Percentiles rank a stretch among this genome's conserved stretches.
phyloP scores from a whole-genome alignment of 64 coral and sea anemone genomes.

The Montipora foliosa region DNA sequence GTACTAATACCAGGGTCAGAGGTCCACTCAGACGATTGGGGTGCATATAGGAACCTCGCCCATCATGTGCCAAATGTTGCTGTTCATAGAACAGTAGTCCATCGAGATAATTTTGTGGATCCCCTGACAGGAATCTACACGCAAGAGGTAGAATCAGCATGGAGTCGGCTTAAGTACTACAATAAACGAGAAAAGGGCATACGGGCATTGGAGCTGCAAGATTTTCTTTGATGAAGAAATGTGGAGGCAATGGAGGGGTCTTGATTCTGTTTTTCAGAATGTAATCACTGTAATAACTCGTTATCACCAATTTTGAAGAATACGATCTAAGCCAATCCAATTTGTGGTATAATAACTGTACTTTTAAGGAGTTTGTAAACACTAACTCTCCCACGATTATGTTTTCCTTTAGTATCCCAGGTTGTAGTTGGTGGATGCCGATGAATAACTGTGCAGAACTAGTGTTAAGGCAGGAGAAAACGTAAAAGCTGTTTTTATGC shows the following conservation, averaged over 20 bases:
- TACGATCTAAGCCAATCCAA: not conserved
- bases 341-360: not conserved
- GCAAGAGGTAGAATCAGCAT: conserved; percentile 37
- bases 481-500: too few species aligned
- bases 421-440: too few species aligned
- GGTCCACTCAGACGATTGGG: conserved; percentile 28
- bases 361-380: too few species aligned
- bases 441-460: too few species aligned
- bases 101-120: conserved; percentile 26
- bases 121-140: conserved; percentile 32
- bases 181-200: conserved; percentile 18
- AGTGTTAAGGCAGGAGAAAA: too few species aligned
- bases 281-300: not conserved
- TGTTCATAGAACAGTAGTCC: conserved; percentile 13
- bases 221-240: conserved; percentile 31
- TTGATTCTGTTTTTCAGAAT: not conserved
- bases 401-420: too few species aligned
- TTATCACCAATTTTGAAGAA: not conserved
- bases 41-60: not conserved
- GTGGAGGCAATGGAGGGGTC: conserved; percentile 41
- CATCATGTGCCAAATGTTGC: conserved; percentile 20
- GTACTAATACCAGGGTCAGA: conserved; percentile 19
- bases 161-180: not conserved
- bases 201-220: not conserved
- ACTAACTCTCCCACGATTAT: too few species aligned